These are phyloP conservation scores for Bovichtus diacanthus DNA, from an alignment of 2,797 vertebrate species.

Conservation along the genomic window DNA sequence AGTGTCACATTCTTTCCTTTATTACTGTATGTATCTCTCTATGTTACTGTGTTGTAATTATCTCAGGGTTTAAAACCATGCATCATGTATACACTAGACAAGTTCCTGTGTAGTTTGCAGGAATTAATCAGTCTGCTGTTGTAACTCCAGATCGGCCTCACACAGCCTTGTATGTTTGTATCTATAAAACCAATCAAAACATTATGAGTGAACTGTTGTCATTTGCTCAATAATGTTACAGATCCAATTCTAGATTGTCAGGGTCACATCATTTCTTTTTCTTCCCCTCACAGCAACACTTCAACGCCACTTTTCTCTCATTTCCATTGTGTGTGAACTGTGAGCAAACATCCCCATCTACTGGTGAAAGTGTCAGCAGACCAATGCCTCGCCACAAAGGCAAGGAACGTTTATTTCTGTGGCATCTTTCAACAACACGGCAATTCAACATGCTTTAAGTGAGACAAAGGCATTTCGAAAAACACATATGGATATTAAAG, in stretches of 20 bases:
- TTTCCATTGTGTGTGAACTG: background rate
- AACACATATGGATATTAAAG: background rate
- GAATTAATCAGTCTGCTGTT: slow-evolving; percentile 27
- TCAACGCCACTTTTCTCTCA: rapidly evolving
- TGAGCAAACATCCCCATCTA: slow-evolving; percentile 65
- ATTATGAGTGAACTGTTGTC: slow-evolving; percentile 26
- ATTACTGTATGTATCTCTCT: slow-evolving; percentile 52
- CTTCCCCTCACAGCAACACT: background rate
- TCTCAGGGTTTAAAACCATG: slow-evolving; percentile 77
- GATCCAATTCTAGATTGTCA: background rate
- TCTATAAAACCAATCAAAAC: slow-evolving; percentile 40
- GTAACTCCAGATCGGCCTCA: slow-evolving; percentile 2
- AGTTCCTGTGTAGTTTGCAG: slow-evolving; percentile 23
- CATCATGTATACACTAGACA: slow-evolving; percentile 32
- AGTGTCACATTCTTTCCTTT: slow-evolving; percentile 36
- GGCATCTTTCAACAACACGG: background rate
- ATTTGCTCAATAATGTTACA: slow-evolving; percentile 24
- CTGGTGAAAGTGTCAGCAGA: slow-evolving; percentile 42
- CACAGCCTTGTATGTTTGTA: slow-evolving; percentile 15
- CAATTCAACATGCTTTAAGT: slow-evolving; percentile 10
- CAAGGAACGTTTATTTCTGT: background rate
- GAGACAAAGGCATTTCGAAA: background rate
- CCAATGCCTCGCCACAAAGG: background rate
- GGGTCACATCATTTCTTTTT: background rate
- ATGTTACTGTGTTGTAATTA: slow-evolving; percentile 70